phyloP scores from a whole-genome alignment of 1,140 invertebrate species.

The Brachionus calyciflorus region DNA sequence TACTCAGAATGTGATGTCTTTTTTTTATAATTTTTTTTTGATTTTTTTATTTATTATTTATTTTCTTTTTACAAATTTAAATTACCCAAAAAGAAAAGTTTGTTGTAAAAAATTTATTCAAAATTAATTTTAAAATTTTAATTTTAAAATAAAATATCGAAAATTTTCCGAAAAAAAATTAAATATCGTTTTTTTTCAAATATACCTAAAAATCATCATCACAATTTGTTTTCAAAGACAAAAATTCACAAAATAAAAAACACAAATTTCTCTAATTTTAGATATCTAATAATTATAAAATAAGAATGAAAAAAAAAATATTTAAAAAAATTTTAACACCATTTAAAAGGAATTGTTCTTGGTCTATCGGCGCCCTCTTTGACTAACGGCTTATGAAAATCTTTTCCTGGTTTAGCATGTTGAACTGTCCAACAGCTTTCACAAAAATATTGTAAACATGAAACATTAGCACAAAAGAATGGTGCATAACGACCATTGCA shows the following conservation, averaged over 20 bases:
- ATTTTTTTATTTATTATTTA: too few relatives aligned
- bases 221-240: too few relatives aligned
- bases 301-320: not conserved
- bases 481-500: constrained; percentile 96
- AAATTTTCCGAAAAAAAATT: constrained; percentile 1
- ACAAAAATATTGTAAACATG: constrained; percentile 97
- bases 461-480: constrained; percentile 98
- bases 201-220: too few relatives aligned
- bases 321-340: constrained; percentile 4
- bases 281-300: not conserved
- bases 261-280: not conserved
- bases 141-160: not conserved
- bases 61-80: too few relatives aligned
- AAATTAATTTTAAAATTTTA: not conserved
- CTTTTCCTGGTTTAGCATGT: constrained; percentile 88
- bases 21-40: too few relatives aligned
- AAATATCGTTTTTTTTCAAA: too few relatives aligned
- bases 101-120: not conserved
- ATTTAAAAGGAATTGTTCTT: constrained; percentile 40
- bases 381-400: constrained; percentile 97
- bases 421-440: constrained; percentile 98
- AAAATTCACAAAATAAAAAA: not conserved
- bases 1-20: too few relatives aligned
- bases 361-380: constrained; percentile 93
- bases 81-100: too few relatives aligned